Base-by-base conservation (phyloP, 35 echinoderm and acorn worm species). In the Apostichopus californicus region DNA sequence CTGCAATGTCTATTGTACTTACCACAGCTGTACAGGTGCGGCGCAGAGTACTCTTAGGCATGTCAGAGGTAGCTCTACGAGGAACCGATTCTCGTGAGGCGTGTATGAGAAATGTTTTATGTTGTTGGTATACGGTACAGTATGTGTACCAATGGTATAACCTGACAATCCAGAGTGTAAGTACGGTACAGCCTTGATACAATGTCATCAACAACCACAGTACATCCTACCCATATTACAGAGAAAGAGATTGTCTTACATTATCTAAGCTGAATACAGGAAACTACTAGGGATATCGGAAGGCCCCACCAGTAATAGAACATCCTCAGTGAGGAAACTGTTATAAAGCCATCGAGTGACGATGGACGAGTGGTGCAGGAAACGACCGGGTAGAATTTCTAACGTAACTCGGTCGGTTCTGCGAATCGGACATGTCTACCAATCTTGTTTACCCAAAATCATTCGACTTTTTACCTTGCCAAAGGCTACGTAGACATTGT, bases 211-310 rank as follows among this genome's bases (percentile, higher is more conserved):
- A 46, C 34, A 46, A 46, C 34, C 28, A 34, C 1, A 46, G 34
- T 46, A 46, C 34, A 46, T 68, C 18, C 64, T 68, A 68, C 64
- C 11, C 64, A 18, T 68, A 68, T 4, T 68, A 68, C 64, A 68
- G 11, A 68, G 64, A 68, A 18, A 68, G 64, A 68, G 64, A 68
- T 68, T 8, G 17, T 17, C 34, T 83, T 83, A 83, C 80, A 83
- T 55, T 83, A 83, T 83, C 52, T 83, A 55, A 53, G 80, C 52
- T 53, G 55, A 25, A 17, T 55, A 83, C 80, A 83, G 80, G 80
- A 83, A 83, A 17, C 80, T 46, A 55, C 26, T 34, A 55, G 46
- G 55, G 80, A 9, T 83, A 55, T 83, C 80, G 80, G 80, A 83
- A 83, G 80, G 55, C 25, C 34, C 10, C 34, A 56, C 15, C 26